Conservation (phyloP, 1,140 invertebrate genomes). For the Drosophila sechellia region DNA sequence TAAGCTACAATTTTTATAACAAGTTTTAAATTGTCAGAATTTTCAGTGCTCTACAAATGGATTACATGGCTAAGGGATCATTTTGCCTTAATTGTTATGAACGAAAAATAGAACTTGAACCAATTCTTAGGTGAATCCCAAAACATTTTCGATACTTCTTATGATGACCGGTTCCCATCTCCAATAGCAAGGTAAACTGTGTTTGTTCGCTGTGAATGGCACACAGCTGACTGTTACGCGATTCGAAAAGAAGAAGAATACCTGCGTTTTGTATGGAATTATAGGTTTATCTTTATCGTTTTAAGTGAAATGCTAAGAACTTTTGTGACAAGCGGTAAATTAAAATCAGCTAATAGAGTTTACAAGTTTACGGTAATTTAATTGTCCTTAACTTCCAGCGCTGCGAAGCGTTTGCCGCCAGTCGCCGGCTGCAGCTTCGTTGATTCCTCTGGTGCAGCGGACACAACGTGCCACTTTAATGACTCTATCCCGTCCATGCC, state of each 20-base stretch:
- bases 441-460: conserved; percentile 17
- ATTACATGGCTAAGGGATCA: no score
- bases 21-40: no score
- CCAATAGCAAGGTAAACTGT: background rate
- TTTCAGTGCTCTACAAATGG: no score
- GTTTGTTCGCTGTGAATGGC: conserved; percentile 32
- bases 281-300: background rate
- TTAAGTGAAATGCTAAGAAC: conserved; percentile 57
- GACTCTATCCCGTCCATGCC: conserved; percentile 19
- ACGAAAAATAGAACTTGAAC: no score
- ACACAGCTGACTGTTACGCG: conserved; percentile 75
- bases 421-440: conserved; percentile 20
- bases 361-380: background rate
- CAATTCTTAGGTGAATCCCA: no score
- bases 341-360: no score
- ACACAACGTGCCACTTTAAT: conserved; percentile 58
- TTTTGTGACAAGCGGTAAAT: conserved; percentile 50
- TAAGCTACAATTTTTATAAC: no score
- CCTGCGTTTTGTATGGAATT: background rate
- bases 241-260: conserved; percentile 22
- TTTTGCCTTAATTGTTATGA: no score
- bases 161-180: background rate
- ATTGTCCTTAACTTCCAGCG: conserved; percentile 22
- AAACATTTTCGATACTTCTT: no score
- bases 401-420: conserved; percentile 51